Evolutionary conservation across 1,140 invertebrate genomes (phyloP).

Genomic region (Lamellibrachia luymesi): DNA sequence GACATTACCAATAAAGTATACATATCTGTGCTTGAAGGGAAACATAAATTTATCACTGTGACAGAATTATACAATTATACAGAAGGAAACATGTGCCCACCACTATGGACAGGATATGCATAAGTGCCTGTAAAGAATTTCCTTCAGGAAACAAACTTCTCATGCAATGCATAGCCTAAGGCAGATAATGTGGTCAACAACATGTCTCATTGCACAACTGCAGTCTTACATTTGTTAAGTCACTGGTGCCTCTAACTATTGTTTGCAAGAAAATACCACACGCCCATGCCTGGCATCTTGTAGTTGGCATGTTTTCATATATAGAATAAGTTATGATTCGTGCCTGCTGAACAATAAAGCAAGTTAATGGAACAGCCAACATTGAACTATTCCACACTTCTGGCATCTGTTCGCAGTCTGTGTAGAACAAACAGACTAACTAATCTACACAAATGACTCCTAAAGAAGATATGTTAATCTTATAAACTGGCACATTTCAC

Average conservation of each 20-base stretch:
- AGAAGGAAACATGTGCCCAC: neutral
- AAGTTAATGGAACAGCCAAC: neutral
- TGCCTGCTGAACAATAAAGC: neutral
- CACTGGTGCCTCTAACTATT: neutral
- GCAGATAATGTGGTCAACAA: neutral
- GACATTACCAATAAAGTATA: neutral
- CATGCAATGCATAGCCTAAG: neutral
- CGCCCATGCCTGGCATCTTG: neutral
- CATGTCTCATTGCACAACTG: neutral
- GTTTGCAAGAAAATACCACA: neutral
- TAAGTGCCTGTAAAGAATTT: neutral
- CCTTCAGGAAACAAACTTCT: neutral
- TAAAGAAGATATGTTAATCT: neutral
- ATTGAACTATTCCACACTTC: neutral
- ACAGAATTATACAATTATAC: neutral
- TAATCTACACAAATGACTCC: neutral
- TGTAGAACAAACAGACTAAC: neutral
- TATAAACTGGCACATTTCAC: neutral
- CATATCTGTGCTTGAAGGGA: neutral
- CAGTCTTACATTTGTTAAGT: neutral
- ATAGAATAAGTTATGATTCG: neutral
- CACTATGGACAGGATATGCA: neutral
- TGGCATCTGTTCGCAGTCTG: neutral
- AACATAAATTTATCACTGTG: neutral
- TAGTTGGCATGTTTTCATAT: neutral